Conservation (phyloP, 2,888 invertebrate species). For the Drosophila incognita region DNA sequence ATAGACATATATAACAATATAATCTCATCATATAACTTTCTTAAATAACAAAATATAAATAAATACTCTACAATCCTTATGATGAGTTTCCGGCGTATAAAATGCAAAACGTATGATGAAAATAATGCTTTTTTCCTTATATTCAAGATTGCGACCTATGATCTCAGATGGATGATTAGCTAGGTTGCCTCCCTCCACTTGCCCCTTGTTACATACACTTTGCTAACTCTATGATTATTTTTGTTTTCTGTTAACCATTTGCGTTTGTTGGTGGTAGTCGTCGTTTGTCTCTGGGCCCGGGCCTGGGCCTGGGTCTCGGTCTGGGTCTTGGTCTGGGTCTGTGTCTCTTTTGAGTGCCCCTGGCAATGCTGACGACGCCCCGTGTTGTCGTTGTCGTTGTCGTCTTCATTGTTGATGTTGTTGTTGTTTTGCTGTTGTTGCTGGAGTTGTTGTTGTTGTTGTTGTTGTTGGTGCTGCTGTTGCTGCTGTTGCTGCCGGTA, state of each 20-base stretch:
- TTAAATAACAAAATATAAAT: too few species aligned
- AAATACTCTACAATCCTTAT: neutral
- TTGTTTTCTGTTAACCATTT: slow-evolving; percentile 4
- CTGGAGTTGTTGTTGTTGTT: slow-evolving; percentile 19
- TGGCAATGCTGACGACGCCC: slow-evolving; percentile 55
- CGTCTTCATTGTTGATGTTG: slow-evolving; percentile 26
- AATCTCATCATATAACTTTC: neutral
- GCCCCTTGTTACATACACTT: slow-evolving; percentile 3
- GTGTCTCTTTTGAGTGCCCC: slow-evolving; percentile 57
- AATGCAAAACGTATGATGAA: neutral
- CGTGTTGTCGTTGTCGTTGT: slow-evolving; percentile 42
- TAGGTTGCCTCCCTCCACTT: neutral
- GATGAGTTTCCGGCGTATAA: neutral
- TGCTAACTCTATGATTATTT: slow-evolving; percentile 1
- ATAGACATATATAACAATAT: neutral
- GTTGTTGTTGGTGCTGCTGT: slow-evolving; percentile 14
- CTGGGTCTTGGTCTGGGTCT: slow-evolving; percentile 21
- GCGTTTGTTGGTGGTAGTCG: slow-evolving; percentile 4
- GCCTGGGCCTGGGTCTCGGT: slow-evolving; percentile 26
- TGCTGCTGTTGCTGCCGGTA: slow-evolving; percentile 75
- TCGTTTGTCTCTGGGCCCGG: slow-evolving; percentile 18
- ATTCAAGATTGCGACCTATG: neutral
- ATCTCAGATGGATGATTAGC: neutral
- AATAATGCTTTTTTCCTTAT: neutral
- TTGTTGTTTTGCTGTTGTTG: slow-evolving; percentile 31